A percentile compares a stretch with the other conserved stretches of the same genome.
These are phyloP conservation scores for Sebastes taczanowskii DNA, from an alignment of 2,797 vertebrate species.

Conservation along the genomic window DNA sequence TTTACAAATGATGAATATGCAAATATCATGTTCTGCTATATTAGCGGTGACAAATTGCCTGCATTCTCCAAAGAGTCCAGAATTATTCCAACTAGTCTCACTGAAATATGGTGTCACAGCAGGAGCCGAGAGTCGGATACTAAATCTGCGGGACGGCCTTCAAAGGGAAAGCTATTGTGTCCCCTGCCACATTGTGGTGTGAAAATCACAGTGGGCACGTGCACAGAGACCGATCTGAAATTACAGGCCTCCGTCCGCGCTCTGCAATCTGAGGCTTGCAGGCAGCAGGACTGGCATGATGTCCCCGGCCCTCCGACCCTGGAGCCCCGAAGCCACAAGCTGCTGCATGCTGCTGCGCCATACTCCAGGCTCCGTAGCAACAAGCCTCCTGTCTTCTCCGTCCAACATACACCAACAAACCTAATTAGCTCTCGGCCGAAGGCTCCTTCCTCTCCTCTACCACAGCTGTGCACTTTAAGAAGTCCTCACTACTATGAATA, in stretches of 20 bases:
- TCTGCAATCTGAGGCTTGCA: constrained; percentile 71
- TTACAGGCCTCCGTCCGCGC: constrained; percentile 60
- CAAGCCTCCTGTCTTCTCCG: constrained; percentile 52
- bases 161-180: constrained; percentile 67
- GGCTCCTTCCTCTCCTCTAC: constrained; percentile 9
- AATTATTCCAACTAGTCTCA: constrained; percentile 46
- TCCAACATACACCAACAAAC: constrained; percentile 59
- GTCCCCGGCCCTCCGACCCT: constrained; percentile 44
- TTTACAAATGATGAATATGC: constrained; percentile 47
- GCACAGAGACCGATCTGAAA: constrained; percentile 63
- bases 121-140: constrained; percentile 40
- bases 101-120: constrained; percentile 53
- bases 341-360: constrained; percentile 18
- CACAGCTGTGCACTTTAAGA: constrained; percentile 38
- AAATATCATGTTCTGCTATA: constrained; percentile 41
- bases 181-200: constrained; percentile 61
- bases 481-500: constrained; percentile 32
- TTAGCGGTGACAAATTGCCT: constrained; percentile 54
- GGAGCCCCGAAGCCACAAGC: constrained; percentile 45
- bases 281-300: constrained; percentile 67
- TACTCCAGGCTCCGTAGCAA: constrained; percentile 43
- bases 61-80: constrained; percentile 34
- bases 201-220: constrained; percentile 63
- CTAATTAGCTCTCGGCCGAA: constrained; percentile 63
- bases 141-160: constrained; percentile 54